Percentiles rank a stretch among this genome's conserved stretches.
These are phyloP conservation scores for Corbicula japonica DNA, from an alignment of 2,888 invertebrate genomes.

Conservation along the genomic window DNA sequence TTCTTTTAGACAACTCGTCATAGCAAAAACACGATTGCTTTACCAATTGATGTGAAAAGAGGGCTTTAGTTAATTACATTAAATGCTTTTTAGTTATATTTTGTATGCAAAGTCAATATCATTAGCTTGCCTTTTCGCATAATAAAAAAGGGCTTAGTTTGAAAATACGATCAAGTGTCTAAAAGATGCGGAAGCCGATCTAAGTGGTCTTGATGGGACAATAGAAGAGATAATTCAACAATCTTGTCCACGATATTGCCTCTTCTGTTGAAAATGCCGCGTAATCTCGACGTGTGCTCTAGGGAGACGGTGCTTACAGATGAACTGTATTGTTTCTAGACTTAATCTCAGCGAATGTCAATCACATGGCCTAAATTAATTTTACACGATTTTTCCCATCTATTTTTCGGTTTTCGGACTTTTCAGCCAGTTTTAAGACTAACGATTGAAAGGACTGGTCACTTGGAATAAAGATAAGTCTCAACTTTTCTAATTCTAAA, in stretches of 20 bases:
- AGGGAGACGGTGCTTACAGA: constrained; percentile 30
- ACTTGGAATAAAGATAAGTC: not conserved
- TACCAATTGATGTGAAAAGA: constrained; percentile 55
- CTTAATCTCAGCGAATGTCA: constrained; percentile 59
- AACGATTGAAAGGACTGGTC: constrained; percentile 4
- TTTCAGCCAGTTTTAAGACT: not conserved
- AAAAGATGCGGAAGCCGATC: constrained; percentile 48
- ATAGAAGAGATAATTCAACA: constrained; percentile 56
- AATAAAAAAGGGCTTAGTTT: constrained; percentile 66
- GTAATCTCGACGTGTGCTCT: constrained; percentile 43
- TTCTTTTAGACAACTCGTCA: constrained; percentile 21
- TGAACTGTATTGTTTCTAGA: constrained; percentile 50
- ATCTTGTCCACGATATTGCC: constrained; percentile 51
- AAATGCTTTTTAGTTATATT: constrained; percentile 71
- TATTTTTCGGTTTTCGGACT: constrained; percentile 10
- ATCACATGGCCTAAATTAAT: constrained; percentile 64
- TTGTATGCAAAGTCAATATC: constrained; percentile 65
- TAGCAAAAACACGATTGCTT: constrained; percentile 37
- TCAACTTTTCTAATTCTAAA: too few species aligned
- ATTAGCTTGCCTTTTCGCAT: constrained; percentile 58
- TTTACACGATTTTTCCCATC: constrained; percentile 53
- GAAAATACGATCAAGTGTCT: constrained; percentile 62
- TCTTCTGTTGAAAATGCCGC: constrained; percentile 8
- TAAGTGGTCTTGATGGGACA: constrained; percentile 66
- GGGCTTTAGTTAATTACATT: constrained; percentile 70